Base-by-base conservation (phyloP, 2,888 invertebrate genomes). In the Cyaniris semiargus region DNA sequence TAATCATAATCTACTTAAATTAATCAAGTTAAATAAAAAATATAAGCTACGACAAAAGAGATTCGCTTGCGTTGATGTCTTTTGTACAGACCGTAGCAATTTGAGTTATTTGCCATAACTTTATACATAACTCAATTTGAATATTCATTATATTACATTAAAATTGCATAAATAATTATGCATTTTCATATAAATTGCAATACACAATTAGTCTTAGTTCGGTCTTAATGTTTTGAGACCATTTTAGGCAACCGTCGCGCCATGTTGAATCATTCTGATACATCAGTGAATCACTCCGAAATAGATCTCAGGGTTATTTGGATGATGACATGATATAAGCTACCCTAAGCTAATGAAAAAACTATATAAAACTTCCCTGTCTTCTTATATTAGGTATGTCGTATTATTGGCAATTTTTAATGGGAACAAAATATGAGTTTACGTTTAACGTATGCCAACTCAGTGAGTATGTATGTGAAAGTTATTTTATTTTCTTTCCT, bases 151-250 rank as follows among this genome's bases (percentile, higher is more conserved):
- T 18, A 31, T 31, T 66, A 27, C 13, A 60, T 23, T 4, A 6
- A 66, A 66, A 66, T 31, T 27, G 10, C 66, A 66, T 6, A 66
- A 66, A 6, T 31, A 13, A 31, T 15, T 6, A 1, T 27, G 27
- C 15, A 18, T 66, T 66, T 66, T 15, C 15, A 31, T 66, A 23
- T 23, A 60, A 60, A 23, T 60, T 60, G 23, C 23, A 3, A 13
- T 78, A 74, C 3, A 80, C 79, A 27, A 75, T 23, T 21, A 78
- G 74, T 0, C 82, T 82, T 18, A 83, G 79, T 66, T 66, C 66
- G 66, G 27, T 21, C 66, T 66, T 66, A 66, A 66, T 66, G 66
- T 66, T 66, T 31, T 31, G 23, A 27, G 27, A 31, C 66, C 27
- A 31, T 66, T 66, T 66, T 66, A 66, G 60, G 60, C 23, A 66